phyloP scores from a whole-genome alignment of 1,140 invertebrate genomes.

The Lasaia peninsularis region DNA sequence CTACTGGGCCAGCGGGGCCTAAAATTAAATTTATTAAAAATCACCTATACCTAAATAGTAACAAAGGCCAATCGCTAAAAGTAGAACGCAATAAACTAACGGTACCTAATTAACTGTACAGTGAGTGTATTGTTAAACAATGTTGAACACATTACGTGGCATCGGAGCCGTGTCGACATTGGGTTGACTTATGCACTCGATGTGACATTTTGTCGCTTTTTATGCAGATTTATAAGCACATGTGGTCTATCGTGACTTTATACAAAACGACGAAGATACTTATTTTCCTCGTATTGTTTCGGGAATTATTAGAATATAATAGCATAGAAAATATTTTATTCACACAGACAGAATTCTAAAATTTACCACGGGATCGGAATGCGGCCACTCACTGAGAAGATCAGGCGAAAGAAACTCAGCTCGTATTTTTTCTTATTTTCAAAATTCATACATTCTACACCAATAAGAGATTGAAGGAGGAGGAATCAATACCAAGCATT shows the following conservation, averaged over 20 bases:
- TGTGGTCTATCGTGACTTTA: conserved; percentile 14
- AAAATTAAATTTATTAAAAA: not conserved
- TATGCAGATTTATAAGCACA: conserved; percentile 26
- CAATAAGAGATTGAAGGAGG: too few relatives aligned
- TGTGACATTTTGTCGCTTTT: conserved; percentile 33
- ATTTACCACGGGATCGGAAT: too few relatives aligned
- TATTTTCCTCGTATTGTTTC: too few relatives aligned
- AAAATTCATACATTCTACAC: too few relatives aligned
- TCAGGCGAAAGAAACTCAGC: too few relatives aligned
- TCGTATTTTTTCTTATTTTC: too few relatives aligned
- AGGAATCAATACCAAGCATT: too few relatives aligned
- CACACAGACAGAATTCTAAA: too few relatives aligned
- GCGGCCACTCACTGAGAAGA: too few relatives aligned
- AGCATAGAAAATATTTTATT: too few relatives aligned
- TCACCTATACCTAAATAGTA: conserved; percentile 8
- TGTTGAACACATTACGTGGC: conserved; percentile 11
- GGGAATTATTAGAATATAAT: too few relatives aligned
- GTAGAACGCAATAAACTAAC: conserved; percentile 17
- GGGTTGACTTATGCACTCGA: conserved; percentile 39
- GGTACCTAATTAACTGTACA: conserved; percentile 12
- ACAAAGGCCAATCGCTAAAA: conserved; percentile 22
- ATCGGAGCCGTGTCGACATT: conserved; percentile 28
- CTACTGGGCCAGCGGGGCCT: too few relatives aligned
- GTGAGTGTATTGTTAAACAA: conserved; percentile 14
- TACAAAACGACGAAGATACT: not conserved